Evolutionary conservation across 2,113 vertebrate species (phyloP).

Genomic region (Corvus cornix): DNA sequence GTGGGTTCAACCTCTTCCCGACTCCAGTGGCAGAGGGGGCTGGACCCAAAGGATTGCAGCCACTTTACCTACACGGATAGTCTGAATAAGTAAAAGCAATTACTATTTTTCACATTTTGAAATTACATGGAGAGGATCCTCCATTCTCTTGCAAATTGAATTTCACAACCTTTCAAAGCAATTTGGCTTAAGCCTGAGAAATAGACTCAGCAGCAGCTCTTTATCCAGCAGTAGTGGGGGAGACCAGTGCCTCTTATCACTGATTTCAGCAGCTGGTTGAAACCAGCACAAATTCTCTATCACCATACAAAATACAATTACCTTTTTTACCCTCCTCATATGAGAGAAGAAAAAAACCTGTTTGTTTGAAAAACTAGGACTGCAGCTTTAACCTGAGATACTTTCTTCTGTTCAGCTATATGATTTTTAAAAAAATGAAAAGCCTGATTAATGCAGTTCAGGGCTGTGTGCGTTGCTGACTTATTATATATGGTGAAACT

Average conservation of each 20-base stretch:
- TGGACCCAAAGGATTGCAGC: not conserved
- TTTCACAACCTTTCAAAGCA: slow-evolving; percentile 56
- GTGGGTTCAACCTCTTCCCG: not conserved
- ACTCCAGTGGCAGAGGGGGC: not conserved
- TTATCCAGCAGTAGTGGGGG: not conserved
- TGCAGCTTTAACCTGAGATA: not conserved
- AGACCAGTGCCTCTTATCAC: not conserved
- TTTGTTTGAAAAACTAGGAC: slow-evolving; percentile 18
- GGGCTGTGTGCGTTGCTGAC: not conserved
- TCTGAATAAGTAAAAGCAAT: slow-evolving; percentile 36
- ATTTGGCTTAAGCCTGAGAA: slow-evolving; percentile 43
- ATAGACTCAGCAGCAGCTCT: slow-evolving; percentile 31
- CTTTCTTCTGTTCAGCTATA: not conserved
- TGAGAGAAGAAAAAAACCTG: not conserved
- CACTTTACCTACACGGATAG: not conserved
- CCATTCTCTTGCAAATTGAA: slow-evolving; percentile 61
- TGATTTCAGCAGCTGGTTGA: slow-evolving; percentile 27
- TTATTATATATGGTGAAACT: not conserved
- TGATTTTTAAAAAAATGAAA: not conserved
- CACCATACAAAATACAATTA: slow-evolving; percentile 25
- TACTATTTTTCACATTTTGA: slow-evolving; percentile 47
- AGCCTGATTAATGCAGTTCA: not conserved
- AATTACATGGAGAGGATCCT: slow-evolving; percentile 40
- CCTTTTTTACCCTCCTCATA: not conserved
- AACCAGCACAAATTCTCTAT: slow-evolving; percentile 13